phyloP scores from a whole-genome alignment of 2,797 vertebrate genomes.

The Halcyon chelicuti region DNA sequence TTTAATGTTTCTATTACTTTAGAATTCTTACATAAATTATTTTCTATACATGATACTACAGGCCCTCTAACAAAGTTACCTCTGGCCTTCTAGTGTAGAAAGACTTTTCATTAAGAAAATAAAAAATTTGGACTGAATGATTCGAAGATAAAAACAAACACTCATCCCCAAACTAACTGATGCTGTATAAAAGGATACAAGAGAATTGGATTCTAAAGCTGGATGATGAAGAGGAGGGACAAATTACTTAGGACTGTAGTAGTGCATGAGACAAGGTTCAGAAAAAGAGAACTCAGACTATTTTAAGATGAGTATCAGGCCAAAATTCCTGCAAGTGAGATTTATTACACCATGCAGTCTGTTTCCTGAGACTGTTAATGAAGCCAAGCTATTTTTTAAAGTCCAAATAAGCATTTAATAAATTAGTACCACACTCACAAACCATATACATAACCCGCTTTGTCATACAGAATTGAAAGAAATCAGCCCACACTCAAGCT shows the following conservation, averaged over 20 bases:
- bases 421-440: conserved; percentile 43
- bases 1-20: not conserved
- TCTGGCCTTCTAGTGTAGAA: not conserved
- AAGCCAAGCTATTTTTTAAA: conserved; percentile 63
- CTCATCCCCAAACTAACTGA: not conserved
- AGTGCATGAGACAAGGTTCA: not conserved
- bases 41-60: not conserved
- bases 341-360: conserved; percentile 52
- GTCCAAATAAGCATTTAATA: conserved; percentile 60
- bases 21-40: not conserved
- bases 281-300: not conserved
- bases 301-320: conserved; percentile 54
- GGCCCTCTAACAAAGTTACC: not conserved
- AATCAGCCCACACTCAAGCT: conserved; percentile 50
- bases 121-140: not conserved
- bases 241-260: not conserved
- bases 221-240: not conserved
- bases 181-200: not conserved
- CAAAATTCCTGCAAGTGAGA: conserved; percentile 60
- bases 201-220: not conserved
- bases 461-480: conserved; percentile 41
- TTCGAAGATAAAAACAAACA: not conserved
- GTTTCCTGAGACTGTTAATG: conserved; percentile 27
- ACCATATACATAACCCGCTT: conserved; percentile 5
- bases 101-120: not conserved